These are phyloP conservation scores for Chauna torquata DNA, from an alignment of 2,113 vertebrate species.

Conservation along the genomic window DNA sequence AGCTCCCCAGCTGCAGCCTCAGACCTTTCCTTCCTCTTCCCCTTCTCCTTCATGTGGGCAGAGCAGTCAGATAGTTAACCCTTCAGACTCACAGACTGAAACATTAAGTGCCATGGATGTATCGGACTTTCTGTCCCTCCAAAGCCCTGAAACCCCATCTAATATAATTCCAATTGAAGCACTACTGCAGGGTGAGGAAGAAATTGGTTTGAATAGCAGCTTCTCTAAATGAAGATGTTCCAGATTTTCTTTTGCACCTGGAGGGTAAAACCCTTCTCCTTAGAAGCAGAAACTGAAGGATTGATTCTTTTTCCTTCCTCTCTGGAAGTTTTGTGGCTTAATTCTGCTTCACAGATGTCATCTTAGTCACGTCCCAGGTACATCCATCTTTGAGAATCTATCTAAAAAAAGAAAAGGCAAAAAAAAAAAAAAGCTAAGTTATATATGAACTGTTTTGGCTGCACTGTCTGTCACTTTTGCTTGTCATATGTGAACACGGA, in stretches of 20 bases:
- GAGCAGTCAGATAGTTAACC: slow-evolving; percentile 64
- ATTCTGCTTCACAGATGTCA: slow-evolving; percentile 73
- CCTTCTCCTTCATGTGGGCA: slow-evolving; percentile 66
- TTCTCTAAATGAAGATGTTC: slow-evolving; percentile 76
- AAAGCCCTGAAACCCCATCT: slow-evolving; percentile 84
- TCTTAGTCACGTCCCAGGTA: slow-evolving; percentile 78
- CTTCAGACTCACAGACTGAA: slow-evolving; percentile 76
- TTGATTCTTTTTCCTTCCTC: slow-evolving; percentile 51
- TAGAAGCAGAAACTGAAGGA: slow-evolving; percentile 74
- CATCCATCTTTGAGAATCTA: slow-evolving; percentile 75
- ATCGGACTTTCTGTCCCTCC: slow-evolving; percentile 90
- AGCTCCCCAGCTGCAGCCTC: slow-evolving; percentile 67
- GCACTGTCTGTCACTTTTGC: slow-evolving; percentile 86
- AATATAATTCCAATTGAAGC: slow-evolving; percentile 84
- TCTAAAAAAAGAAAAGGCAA: slow-evolving; percentile 52
- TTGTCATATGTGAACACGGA: slow-evolving; percentile 79
- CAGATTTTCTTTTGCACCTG: slow-evolving; percentile 54
- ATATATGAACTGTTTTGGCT: slow-evolving; percentile 82
- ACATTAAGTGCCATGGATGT: slow-evolving; percentile 90
- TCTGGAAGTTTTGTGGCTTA: slow-evolving; percentile 69
- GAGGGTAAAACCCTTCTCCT: slow-evolving; percentile 54
- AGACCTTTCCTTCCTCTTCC: slow-evolving; percentile 72
- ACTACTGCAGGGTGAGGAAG: slow-evolving; percentile 88
- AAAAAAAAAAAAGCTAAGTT: slow-evolving; percentile 72
- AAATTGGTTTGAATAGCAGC: slow-evolving; percentile 81